Evolutionary conservation across 2,888 invertebrate genomes (phyloP).

Genomic region (Acutogordius australiensis): DNA sequence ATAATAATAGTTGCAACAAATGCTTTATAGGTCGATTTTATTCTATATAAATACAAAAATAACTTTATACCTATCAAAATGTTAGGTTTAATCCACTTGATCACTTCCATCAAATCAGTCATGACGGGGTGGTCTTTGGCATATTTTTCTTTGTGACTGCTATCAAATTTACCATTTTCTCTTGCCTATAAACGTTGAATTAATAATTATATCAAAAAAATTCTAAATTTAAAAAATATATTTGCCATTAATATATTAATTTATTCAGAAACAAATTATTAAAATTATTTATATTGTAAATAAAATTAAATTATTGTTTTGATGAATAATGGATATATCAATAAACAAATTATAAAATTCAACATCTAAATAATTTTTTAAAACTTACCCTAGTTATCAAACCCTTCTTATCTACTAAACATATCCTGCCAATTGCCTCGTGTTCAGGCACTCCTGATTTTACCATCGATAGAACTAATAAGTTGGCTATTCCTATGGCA

Average conservation of each 20-base stretch:
- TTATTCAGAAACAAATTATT: too few relatives aligned
- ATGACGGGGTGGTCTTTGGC: slow-evolving; percentile 48
- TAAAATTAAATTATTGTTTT: too few relatives aligned
- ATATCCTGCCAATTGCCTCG: slow-evolving; percentile 51
- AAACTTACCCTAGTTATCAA: slow-evolving; percentile 52
- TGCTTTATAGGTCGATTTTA: too few relatives aligned
- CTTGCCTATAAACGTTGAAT: not conserved
- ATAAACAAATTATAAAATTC: too few relatives aligned
- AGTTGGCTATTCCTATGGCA: slow-evolving; percentile 61
- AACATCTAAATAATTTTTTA: too few relatives aligned
- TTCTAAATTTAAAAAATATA: too few relatives aligned
- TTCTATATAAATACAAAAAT: too few relatives aligned
- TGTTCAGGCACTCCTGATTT: slow-evolving; percentile 42
- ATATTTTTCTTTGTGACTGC: slow-evolving; percentile 36
- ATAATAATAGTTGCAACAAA: too few relatives aligned
- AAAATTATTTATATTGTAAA: too few relatives aligned
- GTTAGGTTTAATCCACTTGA: slow-evolving; percentile 48
- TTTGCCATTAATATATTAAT: too few relatives aligned
- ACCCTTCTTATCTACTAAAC: slow-evolving; percentile 82
- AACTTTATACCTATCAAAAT: slow-evolving; percentile 50
- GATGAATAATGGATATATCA: too few relatives aligned
- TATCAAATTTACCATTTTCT: slow-evolving; percentile 14
- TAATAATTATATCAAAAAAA: too few relatives aligned
- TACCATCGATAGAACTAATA: slow-evolving; percentile 69
- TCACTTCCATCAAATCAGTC: slow-evolving; percentile 46